phyloP scores from a whole-genome alignment of 92 coral and sea anemone genomes.

The Actinostola sp. region DNA sequence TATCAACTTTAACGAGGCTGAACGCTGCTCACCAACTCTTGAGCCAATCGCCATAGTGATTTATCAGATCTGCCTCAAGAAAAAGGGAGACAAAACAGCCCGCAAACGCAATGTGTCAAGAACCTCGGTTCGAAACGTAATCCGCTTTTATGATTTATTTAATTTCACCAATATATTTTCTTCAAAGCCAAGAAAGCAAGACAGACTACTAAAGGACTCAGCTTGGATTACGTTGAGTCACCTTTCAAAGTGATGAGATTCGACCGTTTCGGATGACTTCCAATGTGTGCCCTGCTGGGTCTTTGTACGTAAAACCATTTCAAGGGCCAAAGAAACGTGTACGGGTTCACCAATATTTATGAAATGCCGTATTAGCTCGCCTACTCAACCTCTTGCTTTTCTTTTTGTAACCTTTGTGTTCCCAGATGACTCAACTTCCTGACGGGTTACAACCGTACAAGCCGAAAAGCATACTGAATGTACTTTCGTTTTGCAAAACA shows the following conservation, averaged over 20 bases:
- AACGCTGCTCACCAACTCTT: constrained; percentile 22
- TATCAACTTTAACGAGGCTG: constrained; percentile 31
- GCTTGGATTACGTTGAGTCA: not conserved
- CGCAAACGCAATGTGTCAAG: constrained; percentile 42
- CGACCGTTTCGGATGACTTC: constrained; percentile 34
- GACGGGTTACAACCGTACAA: not conserved
- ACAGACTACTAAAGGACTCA: not conserved
- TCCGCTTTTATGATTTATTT: constrained; percentile 82
- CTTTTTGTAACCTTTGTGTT: constrained; percentile 9
- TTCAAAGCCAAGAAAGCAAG: constrained; percentile 36
- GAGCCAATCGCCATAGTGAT: constrained; percentile 43
- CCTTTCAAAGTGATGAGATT: constrained; percentile 7
- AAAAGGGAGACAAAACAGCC: constrained; percentile 24
- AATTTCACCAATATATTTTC: constrained; percentile 54
- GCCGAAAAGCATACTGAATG: constrained; percentile 1
- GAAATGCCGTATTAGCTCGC: constrained; percentile 17
- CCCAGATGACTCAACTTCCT: constrained; percentile 20
- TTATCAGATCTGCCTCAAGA: constrained; percentile 42
- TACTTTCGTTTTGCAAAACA: constrained; percentile 14
- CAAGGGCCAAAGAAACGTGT: constrained; percentile 11
- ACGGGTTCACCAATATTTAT: not conserved
- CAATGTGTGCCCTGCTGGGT: constrained; percentile 25
- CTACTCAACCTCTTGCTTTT: constrained; percentile 11
- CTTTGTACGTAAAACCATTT: constrained; percentile 30
- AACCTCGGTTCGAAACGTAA: constrained; percentile 64